A percentile compares a stretch with the other conserved stretches of the same genome.
These are phyloP conservation scores for Xestia sexstrigata DNA, from an alignment of 2,888 invertebrate genomes.

Conservation along the genomic window DNA sequence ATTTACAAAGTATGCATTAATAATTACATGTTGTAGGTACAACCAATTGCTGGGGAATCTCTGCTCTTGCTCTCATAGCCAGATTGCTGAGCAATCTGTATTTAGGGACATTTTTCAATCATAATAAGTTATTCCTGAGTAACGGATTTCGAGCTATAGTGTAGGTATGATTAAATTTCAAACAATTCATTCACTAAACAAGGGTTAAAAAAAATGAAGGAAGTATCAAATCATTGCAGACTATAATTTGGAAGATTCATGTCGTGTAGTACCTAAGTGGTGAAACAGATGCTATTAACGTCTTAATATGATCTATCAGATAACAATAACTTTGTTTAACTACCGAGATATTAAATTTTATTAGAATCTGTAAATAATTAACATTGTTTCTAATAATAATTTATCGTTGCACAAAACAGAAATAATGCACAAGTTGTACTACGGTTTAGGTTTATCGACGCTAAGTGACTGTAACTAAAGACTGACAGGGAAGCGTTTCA, in stretches of 20 bases:
- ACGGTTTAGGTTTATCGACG: slow-evolving; percentile 32
- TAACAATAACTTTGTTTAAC: neutral
- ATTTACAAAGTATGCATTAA: too few species aligned
- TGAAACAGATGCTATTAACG: neutral
- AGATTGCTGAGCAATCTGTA: too few species aligned
- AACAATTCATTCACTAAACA: neutral
- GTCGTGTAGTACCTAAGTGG: neutral
- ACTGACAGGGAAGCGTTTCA: slow-evolving; percentile 66
- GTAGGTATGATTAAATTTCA: neutral
- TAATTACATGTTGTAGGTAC: too few species aligned
- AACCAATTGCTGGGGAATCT: too few species aligned
- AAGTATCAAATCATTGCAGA: neutral
- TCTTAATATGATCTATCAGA: neutral
- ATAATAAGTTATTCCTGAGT: neutral
- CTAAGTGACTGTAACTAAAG: slow-evolving; percentile 53
- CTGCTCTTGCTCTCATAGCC: too few species aligned
- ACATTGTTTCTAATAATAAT: neutral
- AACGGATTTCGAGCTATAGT: neutral
- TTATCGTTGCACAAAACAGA: neutral
- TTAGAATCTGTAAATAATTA: neutral
- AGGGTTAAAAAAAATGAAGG: neutral
- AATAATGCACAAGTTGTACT: slow-evolving; percentile 6
- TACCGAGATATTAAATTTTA: neutral
- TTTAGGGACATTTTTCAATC: too few species aligned
- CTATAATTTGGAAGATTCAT: neutral